Evolutionary conservation across 2,888 invertebrate genomes (phyloP), one percentile per base, ranked within the genome.

Genomic region (Eubasilissa splendida): DNA sequence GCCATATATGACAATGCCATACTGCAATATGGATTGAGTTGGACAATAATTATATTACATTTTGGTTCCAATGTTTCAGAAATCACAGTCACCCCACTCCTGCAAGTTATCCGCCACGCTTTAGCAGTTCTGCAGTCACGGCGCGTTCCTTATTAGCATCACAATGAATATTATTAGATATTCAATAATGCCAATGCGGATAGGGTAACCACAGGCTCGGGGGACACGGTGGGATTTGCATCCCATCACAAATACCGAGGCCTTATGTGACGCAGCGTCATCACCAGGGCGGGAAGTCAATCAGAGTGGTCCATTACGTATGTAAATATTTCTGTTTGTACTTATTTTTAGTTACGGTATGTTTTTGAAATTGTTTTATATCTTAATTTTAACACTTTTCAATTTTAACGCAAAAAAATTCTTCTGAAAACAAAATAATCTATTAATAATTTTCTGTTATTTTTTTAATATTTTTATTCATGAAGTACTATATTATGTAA

Each of bases 111-210:
- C 76, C 63, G 63, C 50, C 22, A 22, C 52, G 33, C 31, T 63
- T 63, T 63, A 11, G 53, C 60, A 60, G 60, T 53, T 42, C 22
- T 63, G 50, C 68, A 42, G 56, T 68, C 53, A 59, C 14, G 33
- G 33, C 42, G 50, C 80, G 70, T 53, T 54, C 59, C 74, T 71
- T 65, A 80, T 80, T 77, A 71, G 71, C 80, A 77, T 80, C 54
- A 80, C 42, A 80, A 77, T 80, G 77, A 80, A 76, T 77, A 80
- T 80, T 42, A 42, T 42, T 73, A 71, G 80, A 80, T 80, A 80
- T 80, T 80, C 77, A 80, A 80, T 80, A 80, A 80, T 76, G 80
- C 33, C 56, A 77, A 31, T 75, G 60, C 54, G 58, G 70, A 58
- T 76, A 63, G 60, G 53, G 52, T 60, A 31, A 63, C 76, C 60